These are phyloP conservation scores for Neodiprion virginianus DNA, from an alignment of 1,140 invertebrate genomes.

Conservation along the genomic window DNA sequence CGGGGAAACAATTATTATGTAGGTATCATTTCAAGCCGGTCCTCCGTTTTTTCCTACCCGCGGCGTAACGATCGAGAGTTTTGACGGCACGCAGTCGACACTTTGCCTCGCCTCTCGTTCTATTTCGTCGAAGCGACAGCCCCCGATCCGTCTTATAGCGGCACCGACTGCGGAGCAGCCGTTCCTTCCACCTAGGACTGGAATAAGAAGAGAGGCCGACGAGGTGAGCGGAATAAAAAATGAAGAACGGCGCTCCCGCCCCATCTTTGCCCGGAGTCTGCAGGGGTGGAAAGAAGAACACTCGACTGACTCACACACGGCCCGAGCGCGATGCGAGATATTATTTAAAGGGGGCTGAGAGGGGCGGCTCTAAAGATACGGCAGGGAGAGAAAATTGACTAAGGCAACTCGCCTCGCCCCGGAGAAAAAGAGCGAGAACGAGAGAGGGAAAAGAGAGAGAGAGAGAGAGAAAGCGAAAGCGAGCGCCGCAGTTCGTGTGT, in stretches of 20 bases:
- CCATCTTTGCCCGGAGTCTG: background rate
- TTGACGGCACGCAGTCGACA: no score
- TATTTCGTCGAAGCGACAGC: no score
- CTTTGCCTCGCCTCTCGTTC: no score
- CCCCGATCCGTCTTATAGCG: no score
- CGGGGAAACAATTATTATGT: no score
- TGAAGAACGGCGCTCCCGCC: background rate
- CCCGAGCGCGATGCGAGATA: background rate
- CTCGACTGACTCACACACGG: background rate
- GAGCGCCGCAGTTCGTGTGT: constrained; percentile 44
- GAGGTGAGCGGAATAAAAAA: background rate
- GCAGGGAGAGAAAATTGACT: constrained; percentile 47
- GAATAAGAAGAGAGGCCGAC: background rate
- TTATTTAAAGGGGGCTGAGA: background rate
- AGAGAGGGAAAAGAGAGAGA: constrained; percentile 21
- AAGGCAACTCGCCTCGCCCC: constrained; percentile 43
- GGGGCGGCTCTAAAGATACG: background rate
- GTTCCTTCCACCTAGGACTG: no score
- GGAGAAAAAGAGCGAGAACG: constrained; percentile 35
- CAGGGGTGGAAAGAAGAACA: background rate
- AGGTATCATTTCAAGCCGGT: no score
- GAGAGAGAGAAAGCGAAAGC: background rate
- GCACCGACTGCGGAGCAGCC: no score
- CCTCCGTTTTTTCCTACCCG: no score
- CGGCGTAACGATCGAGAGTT: no score